These are phyloP conservation scores for Clunio marinus DNA, from an alignment of 2,888 invertebrate genomes.

Conservation along the genomic window DNA sequence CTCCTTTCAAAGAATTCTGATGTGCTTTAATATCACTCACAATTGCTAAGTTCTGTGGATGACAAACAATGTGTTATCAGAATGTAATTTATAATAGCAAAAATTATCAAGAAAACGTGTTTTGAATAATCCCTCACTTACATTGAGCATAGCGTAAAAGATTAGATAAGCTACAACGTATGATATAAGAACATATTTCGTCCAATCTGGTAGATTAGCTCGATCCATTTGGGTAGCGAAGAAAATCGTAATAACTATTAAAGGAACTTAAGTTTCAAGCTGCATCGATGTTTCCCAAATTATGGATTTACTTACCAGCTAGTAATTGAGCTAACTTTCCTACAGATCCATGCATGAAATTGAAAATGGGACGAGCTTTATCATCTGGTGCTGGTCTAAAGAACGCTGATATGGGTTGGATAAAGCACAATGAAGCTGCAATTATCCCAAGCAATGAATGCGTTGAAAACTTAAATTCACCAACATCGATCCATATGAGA, in stretches of 20 bases:
- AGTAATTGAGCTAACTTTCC: constrained; percentile 1
- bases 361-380: not conserved
- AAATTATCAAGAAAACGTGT: no score
- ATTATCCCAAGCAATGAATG: constrained; percentile 72
- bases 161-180: not conserved
- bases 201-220: constrained; percentile 2
- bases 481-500: constrained; percentile 68
- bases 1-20: not conserved
- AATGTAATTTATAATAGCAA: no score
- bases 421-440: constrained; percentile 66
- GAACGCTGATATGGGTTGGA: constrained; percentile 75
- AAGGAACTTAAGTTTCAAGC: not conserved
- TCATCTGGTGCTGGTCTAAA: constrained; percentile 47
- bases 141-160: not conserved
- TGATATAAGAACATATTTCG: not conserved
- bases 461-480: constrained; percentile 58
- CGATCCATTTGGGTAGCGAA: not conserved
- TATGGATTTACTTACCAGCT: not conserved
- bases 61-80: no score
- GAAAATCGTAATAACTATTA: constrained; percentile 17
- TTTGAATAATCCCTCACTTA: no score
- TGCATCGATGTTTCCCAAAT: not conserved
- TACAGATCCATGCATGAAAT: not conserved
- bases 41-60: not conserved
- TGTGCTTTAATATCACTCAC: not conserved